Evolutionary conservation across 2,888 invertebrate genomes (phyloP).

Genomic region (Drosophila tanythrix): DNA sequence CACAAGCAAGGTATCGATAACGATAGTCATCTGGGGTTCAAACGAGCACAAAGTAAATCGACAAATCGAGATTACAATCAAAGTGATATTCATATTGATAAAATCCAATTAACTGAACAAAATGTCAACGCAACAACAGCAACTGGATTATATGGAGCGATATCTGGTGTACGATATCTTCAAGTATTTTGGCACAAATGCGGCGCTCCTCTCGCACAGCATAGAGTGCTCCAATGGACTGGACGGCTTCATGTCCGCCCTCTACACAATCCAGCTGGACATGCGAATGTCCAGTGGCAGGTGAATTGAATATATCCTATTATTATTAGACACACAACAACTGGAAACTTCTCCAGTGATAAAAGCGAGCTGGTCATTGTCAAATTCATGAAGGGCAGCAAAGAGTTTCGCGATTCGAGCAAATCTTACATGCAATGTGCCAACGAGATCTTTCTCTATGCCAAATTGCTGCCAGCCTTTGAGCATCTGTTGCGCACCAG

Average conservation of each 20-base stretch:
- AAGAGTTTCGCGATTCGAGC: constrained; percentile 76
- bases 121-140: constrained; percentile 51
- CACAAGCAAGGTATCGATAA: constrained; percentile 6
- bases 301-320: constrained; percentile 33
- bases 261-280: constrained; percentile 74
- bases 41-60: background rate
- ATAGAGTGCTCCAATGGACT: constrained; percentile 75
- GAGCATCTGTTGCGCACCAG: constrained; percentile 68
- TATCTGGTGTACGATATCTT: constrained; percentile 75
- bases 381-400: constrained; percentile 84
- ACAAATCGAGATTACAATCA: constrained; percentile 5
- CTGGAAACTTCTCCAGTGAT: constrained; percentile 22
- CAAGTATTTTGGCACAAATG: constrained; percentile 65
- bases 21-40: background rate
- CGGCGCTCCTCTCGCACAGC: constrained; percentile 54
- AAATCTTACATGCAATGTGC: constrained; percentile 82
- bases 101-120: constrained; percentile 24
- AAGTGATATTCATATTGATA: constrained; percentile 16
- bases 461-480: constrained; percentile 79
- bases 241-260: constrained; percentile 83
- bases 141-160: constrained; percentile 74
- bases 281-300: constrained; percentile 48
- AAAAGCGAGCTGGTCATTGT: constrained; percentile 68
- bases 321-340: background rate
- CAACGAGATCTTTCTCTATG: constrained; percentile 83